Conservation (phyloP, 1,140 invertebrate species). For the Contarinia nasturtii region DNA sequence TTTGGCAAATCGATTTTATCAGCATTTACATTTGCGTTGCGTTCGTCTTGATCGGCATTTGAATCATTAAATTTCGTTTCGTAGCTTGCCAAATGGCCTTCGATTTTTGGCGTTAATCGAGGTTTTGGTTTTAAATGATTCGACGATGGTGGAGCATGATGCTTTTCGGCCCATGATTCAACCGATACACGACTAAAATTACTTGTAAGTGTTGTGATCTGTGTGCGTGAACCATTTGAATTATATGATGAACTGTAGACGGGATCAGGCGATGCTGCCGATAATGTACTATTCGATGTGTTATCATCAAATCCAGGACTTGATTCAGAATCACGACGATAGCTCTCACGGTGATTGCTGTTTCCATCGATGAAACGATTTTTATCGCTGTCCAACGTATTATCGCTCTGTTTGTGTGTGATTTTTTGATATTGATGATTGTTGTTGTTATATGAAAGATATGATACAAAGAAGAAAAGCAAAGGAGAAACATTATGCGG, state of each 20-base stretch:
- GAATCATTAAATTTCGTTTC: conserved; percentile 23
- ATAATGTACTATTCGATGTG: conserved; percentile 18
- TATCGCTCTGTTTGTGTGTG: conserved; percentile 43
- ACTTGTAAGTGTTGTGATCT: too few species aligned
- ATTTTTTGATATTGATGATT: too few species aligned
- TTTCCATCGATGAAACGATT: conserved; percentile 36
- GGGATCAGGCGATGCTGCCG: conserved; percentile 19
- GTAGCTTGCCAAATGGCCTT: conserved; percentile 19
- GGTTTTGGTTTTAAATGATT: conserved; percentile 5
- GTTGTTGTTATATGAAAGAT: conserved; percentile 5
- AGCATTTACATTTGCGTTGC: conserved; percentile 16
- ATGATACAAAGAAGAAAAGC: background rate
- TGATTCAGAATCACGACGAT: conserved; percentile 6
- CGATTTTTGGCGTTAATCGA: conserved; percentile 14
- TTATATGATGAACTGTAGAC: too few species aligned
- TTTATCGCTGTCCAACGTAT: conserved; percentile 37
- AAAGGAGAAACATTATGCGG: background rate
- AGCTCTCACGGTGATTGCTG: conserved; percentile 32
- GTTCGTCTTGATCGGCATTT: too few species aligned
- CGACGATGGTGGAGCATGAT: too few species aligned
- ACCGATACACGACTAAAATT: too few species aligned
- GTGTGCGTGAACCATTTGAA: too few species aligned
- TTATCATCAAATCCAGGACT: conserved; percentile 17
- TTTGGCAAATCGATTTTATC: conserved; percentile 42
- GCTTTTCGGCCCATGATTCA: too few species aligned